Evolutionary conservation across 2,113 vertebrate genomes (phyloP), one percentile per base, ranked within the genome.

Genomic region (Myotis yumanensis): DNA sequence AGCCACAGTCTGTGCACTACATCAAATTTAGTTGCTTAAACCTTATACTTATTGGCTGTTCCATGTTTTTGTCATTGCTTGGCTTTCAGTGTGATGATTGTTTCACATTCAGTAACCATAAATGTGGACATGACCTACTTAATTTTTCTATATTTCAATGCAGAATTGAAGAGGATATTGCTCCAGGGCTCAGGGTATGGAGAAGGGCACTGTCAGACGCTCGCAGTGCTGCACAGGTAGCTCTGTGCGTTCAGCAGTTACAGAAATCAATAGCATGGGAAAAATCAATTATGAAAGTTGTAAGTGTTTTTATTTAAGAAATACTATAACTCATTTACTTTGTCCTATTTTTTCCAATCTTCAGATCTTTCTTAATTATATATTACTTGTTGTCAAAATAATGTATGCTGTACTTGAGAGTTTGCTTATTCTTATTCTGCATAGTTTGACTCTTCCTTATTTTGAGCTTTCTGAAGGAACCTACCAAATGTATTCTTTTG

Each of bases 261-360:
- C 99, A 99, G 99, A 99, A 99, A 98, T 99, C 99, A 90, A 99
- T 99, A 97, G 99, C 99, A 90, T 99, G 99, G 99, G 99, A 99
- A 98, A 99, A 99, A 98, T 99, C 99, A 94, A 99, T 99, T 98
- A 99, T 99, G 99, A 99, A 99, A 99, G 99, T 99, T 99, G 99
- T 99, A 98, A 99, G 99, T 98, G 97, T 71, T 96, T 94, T 97
- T 87, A 94, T 97, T 97, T 95, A 93, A 97, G 96, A 97, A 96
- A 97, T 97, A 97, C 51, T 97, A 79, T 98, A 96, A 93, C 96
- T 90, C 66, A 97, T 97, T 96, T 96, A 90, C 87, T 96, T 2
- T 97, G 86, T 96, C n/a, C 72, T 96, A 0, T 95, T 97, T 97
- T 95, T 96, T 94, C 90, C 64, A 72, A 75, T 30, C 89, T 97